Evolutionary conservation across 2,888 invertebrate species (phyloP).

Genomic region (Pseudococcus longispinus): DNA sequence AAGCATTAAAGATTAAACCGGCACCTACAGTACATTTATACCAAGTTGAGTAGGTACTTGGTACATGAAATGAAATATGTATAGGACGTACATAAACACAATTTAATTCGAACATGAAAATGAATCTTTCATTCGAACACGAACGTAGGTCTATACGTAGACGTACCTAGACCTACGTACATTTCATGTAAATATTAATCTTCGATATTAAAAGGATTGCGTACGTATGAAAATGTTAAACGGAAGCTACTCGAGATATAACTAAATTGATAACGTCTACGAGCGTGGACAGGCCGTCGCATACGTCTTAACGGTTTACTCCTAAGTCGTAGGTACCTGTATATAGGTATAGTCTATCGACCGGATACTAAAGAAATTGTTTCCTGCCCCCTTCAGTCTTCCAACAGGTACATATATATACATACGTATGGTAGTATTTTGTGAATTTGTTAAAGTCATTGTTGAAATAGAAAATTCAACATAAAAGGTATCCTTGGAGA

Average conservation of each 20-base stretch:
- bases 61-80: too few relatives aligned
- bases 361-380: conserved; percentile 16
- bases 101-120: not conserved
- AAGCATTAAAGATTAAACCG: not conserved
- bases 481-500: conserved; percentile 13
- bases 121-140: not conserved
- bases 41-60: too few relatives aligned
- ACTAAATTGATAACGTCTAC: conserved; percentile 30
- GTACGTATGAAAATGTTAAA: not conserved
- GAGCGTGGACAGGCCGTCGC: not conserved
- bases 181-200: conserved; percentile 18
- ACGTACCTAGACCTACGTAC: not conserved
- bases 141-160: too few relatives aligned
- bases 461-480: conserved; percentile 27
- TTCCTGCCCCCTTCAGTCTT: not conserved
- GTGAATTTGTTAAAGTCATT: conserved; percentile 29
- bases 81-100: not conserved
- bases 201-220: conserved; percentile 3
- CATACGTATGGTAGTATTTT: too few relatives aligned
- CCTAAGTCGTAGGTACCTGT: not conserved
- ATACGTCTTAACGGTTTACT: not conserved
- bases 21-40: not conserved
- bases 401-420: too few relatives aligned
- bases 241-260: conserved; percentile 29
- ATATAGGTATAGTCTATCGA: not conserved